Evolutionary conservation across 2,797 vertebrate species (phyloP), one percentile per base, ranked within the genome.

Genomic region (Coranthus polyacanthus): DNA sequence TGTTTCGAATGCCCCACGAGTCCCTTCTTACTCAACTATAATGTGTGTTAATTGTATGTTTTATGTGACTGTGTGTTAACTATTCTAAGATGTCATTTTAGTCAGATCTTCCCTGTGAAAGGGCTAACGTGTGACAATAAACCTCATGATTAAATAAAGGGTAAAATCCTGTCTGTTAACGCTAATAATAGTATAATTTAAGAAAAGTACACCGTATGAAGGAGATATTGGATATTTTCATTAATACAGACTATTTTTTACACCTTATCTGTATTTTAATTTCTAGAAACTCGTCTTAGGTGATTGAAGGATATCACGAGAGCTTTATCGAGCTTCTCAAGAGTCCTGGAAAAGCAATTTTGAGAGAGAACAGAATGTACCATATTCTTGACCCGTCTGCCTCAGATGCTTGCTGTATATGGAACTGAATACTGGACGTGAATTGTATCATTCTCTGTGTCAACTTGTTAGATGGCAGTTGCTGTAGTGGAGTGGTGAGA

Each of bases 381-480:
- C 90, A 90, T 92, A 90, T 91, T 90, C 89, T 92, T 92, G 89
- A 92, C 90, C 92, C 86, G 89, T 86, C 89, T 91, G 89, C 89
- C 86, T 91, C 84, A 83, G 84, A 91, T 81, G 87, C 85, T 88
- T 81, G 87, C 85, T 83, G 87, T 90, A 85, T 87, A 89, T 89
- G 89, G 90, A 90, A 88, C 84, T 81, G 83, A 91, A 91, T 87
- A 86, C 91, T 93, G 92, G 91, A 92, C 75, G 90, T 88, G 90
- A 90, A 91, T 90, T 88, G 90, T 91, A 86, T 89, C 87, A 65
- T 89, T 91, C 90, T 84, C 88, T 84, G 89, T 90, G 88, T 91
- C 90, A 91, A 93, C 91, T 91, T 93, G 93, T 88, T 86, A 92
- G 80, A 92, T 91, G 90, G 90, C 91, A 94, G 91, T 87, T 89